Base-by-base conservation (phyloP, 2,888 invertebrate genomes). In the Eudasyphora cyanicolor region DNA sequence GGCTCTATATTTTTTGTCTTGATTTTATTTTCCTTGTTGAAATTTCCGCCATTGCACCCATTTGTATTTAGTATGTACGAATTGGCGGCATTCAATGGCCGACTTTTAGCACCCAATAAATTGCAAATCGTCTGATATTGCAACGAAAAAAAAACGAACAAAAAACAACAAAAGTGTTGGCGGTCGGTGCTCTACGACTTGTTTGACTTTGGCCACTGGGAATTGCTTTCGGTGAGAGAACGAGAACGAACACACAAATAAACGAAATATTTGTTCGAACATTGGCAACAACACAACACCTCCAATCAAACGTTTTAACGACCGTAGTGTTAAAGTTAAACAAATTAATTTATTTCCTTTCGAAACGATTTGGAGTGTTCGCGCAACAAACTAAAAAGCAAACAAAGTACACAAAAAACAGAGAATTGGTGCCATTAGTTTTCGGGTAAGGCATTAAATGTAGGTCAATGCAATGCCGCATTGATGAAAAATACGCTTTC, bases 81-180 rank as follows among this genome's bases (percentile, higher is more conserved):
- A 57, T 57, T 62, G 27, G 17, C 32, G 27, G 17, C 32, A 29
- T 35, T 32, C 62, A 32, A 17, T 35, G 1, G 62, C 62, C n/a
- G n/a, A n/a, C 24, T 32, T 62, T 67, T 69, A 69, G 42, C 69
- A 69, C 69, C 69, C 42, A 27, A 69, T 69, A 69, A 69, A 69
- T 69, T 27, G 17, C 64, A 67, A 67, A 67, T 42, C 62, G 35
- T 45, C 62, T 35, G 62, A 62, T 62, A 32, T 7, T 35, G n/a
- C 45, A 45, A 45, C 14, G n/a, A 35, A 35, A 35, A 35, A 35
- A 35, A 35, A 35, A 35, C 35, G 8, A 35, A 35, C 8, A 35
- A 5, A 8, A 35, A 8, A n/a, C n/a, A n/a, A n/a, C n/a, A n/a
- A 45, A 14, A n/a, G 24, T 57, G 57, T 57, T 24, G 5, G 27